Evolutionary conservation across 2,113 vertebrate genomes (phyloP).

Genomic region (Ceuthmochares aereus): DNA sequence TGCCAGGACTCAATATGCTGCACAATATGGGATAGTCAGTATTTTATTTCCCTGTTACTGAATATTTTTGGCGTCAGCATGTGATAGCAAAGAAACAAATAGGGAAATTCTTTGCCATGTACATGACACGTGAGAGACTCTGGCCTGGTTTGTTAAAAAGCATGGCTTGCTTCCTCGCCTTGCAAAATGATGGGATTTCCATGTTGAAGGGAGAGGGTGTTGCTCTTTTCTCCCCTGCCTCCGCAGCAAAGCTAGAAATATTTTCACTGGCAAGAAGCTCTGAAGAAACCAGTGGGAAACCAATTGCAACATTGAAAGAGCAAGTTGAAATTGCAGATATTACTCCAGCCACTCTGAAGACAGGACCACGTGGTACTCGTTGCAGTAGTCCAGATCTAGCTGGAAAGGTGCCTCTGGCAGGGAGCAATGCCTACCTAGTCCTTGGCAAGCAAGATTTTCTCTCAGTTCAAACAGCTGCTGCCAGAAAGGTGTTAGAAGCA

Average conservation of each 20-base stretch:
- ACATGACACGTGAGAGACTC: background rate
- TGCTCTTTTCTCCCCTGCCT: background rate
- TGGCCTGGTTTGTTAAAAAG: background rate
- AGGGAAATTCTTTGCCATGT: background rate
- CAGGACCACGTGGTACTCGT: background rate
- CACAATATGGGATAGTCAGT: rapidly evolving
- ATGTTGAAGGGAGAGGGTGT: background rate
- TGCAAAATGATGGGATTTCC: background rate
- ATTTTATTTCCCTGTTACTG: background rate
- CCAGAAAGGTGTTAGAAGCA: background rate
- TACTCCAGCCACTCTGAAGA: background rate
- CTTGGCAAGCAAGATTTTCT: background rate
- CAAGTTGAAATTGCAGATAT: background rate
- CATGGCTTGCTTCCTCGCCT: background rate
- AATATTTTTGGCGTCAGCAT: background rate
- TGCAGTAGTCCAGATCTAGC: background rate
- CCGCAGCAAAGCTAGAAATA: background rate
- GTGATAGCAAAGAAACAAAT: background rate
- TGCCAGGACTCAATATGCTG: background rate
- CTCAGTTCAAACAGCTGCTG: background rate
- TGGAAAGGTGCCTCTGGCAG: background rate
- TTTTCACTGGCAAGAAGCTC: background rate
- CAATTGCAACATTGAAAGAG: background rate
- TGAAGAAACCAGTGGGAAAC: background rate
- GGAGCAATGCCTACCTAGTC: background rate